A percentile compares a stretch with the other conserved stretches of the same genome.
phyloP scores from a whole-genome alignment of 2,888 invertebrate genomes.

The Lepidochrysops patricia region DNA sequence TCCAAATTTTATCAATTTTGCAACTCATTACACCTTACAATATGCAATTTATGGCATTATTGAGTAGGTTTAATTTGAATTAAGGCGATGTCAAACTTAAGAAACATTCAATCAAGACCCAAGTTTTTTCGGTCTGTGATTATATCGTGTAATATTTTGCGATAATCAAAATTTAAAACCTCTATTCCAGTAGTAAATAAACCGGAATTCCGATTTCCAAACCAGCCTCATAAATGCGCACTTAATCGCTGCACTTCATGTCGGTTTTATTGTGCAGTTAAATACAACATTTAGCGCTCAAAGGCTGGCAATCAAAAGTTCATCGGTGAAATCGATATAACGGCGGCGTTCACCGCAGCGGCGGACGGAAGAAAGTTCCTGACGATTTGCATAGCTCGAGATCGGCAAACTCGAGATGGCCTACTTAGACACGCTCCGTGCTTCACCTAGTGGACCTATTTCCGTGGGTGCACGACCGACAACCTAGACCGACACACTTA shows the following conservation, averaged over 20 bases:
- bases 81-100: neutral
- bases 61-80: neutral
- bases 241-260: neutral
- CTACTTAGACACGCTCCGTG: constrained; percentile 62
- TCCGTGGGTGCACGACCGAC: constrained; percentile 59
- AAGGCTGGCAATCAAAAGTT: constrained; percentile 23
- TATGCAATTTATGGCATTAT: neutral
- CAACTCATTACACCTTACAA: neutral
- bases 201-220: too few relatives aligned
- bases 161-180: too few relatives aligned
- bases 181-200: too few relatives aligned
- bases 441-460: constrained; percentile 67
- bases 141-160: too few relatives aligned
- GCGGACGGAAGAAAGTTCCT: constrained; percentile 71
- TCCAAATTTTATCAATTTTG: constrained; percentile 10
- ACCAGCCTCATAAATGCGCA: too few relatives aligned
- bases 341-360: constrained; percentile 46
- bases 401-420: constrained; percentile 47
- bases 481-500: constrained; percentile 57
- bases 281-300: neutral
- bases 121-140: too few relatives aligned
- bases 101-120: neutral
- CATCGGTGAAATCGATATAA: constrained; percentile 63
- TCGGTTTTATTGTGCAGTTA: neutral
- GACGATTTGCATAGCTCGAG: constrained; percentile 57